Base-by-base conservation (phyloP, 2,113 vertebrate species). In the Pogona vitticeps region DNA sequence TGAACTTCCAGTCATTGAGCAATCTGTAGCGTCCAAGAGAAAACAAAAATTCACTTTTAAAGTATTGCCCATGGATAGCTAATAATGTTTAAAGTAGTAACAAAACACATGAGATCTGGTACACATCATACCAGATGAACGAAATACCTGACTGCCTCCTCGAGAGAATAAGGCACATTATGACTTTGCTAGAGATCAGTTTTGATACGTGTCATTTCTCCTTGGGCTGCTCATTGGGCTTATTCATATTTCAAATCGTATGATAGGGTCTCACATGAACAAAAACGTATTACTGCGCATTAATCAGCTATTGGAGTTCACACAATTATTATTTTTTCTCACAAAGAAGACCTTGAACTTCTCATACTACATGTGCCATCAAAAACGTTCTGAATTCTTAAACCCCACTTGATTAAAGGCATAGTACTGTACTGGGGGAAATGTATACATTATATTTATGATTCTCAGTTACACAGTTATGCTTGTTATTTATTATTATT, bases 181-280 rank as follows among this genome's bases (percentile, higher is more conserved):
- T 21, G 40, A 72, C 23, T 73, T 26, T 23, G 56, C 68, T 71
- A 68, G 28, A 26, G 26, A 40, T 56, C 42, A 72, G 36, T 68
- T 82, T 70, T 26, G 23, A 31, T 76, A 67, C 76, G 13, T 81
- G n/a, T 56, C 46, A 52, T 59, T 88, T 71, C 52, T 59, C 36
- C 38, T 42, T 78, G 14, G 21, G 14, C 28, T 71, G 14, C 36
- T 88, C 52, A 63, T 78, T 83, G 40, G 52, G 14, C 23, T 73
- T 56, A 46, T 36, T 7, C 68, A 73, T 86, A 86, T 73, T 85
- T 82, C 56, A 85, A 31, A 70, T 56, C 46, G 20, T 28, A 36
- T 68, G 36, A 36, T n/a, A 12, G 20, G 42, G 71, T 67, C n/a
- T 56, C 14, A 77, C 3, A 85, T 78, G 36, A 63, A 84, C 42